Conservation (phyloP, 2,888 invertebrate genomes). For the Neoascia interrupta region DNA sequence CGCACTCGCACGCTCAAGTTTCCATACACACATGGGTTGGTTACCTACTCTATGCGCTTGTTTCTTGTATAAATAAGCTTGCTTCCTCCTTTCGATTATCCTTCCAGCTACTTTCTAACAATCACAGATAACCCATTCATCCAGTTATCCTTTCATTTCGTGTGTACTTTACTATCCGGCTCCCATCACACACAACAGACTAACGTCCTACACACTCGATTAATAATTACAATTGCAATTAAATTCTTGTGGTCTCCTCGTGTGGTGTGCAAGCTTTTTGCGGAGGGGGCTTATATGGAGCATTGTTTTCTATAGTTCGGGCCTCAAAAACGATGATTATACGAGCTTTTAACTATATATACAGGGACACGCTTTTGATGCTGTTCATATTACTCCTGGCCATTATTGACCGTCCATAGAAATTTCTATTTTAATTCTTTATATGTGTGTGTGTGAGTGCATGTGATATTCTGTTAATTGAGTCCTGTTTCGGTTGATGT, state of each 20-base stretch:
- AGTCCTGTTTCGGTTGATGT: conserved; percentile 33
- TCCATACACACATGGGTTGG: too few species aligned
- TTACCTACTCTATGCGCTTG: too few species aligned
- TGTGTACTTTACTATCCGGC: not conserved
- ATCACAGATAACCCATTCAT: conserved; percentile 58
- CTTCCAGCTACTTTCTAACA: conserved; percentile 53
- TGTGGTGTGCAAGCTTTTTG: conserved; percentile 24
- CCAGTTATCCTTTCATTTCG: conserved; percentile 41
- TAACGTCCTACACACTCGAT: conserved; percentile 42
- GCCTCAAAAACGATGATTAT: conserved; percentile 27
- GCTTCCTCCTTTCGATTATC: conserved; percentile 49
- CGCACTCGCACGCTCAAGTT: not conserved
- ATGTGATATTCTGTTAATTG: conserved; percentile 41
- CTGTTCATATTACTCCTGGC: conserved; percentile 30
- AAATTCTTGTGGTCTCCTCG: conserved; percentile 56
- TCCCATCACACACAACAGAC: not conserved
- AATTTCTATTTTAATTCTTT: too few species aligned
- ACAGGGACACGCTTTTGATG: too few species aligned
- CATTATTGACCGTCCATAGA: conserved; percentile 35
- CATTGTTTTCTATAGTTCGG: not conserved
- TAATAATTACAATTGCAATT: conserved; percentile 67
- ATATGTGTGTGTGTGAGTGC: not conserved
- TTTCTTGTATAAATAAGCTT: conserved; percentile 33
- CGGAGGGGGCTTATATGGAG: too few species aligned
- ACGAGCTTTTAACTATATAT: too few species aligned